A percentile compares a stretch with the other conserved stretches of the same genome.
Conservation (phyloP, 2,888 invertebrate species). For the Archaeoteleia sp. region DNA sequence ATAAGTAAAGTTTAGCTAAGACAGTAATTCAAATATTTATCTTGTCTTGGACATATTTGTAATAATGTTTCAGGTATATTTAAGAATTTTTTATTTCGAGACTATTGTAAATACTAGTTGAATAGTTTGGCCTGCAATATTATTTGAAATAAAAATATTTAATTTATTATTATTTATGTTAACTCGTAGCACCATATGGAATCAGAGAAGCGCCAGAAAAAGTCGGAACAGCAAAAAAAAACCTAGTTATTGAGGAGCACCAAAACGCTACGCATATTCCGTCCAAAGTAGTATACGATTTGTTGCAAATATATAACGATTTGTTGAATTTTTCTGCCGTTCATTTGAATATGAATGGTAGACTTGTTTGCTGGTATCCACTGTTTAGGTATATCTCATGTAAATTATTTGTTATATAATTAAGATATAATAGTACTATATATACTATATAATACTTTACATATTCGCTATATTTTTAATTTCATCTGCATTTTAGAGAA, state of each 20-base stretch:
- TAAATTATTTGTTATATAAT: too few relatives aligned
- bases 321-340: constrained; percentile 88
- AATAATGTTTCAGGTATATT: too few relatives aligned
- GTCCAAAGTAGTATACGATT: constrained; percentile 88
- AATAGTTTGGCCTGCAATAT: too few relatives aligned
- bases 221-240: constrained; percentile 80
- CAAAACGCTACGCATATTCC: constrained; percentile 85
- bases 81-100: neutral
- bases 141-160: too few relatives aligned
- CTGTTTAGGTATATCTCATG: constrained; percentile 89
- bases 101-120: constrained; percentile 18
- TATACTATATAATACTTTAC: too few relatives aligned
- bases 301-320: constrained; percentile 89
- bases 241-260: constrained; percentile 80
- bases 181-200: constrained; percentile 94
- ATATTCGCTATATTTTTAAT: too few relatives aligned
- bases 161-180: constrained; percentile 7
- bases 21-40: too few relatives aligned
- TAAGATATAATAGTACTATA: too few relatives aligned
- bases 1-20: too few relatives aligned
- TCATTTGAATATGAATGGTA: constrained; percentile 84
- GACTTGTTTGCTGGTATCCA: constrained; percentile 97
- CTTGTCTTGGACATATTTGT: too few relatives aligned
- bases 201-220: constrained; percentile 94
- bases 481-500: constrained; percentile 79